Evolutionary conservation across 2,797 vertebrate genomes (phyloP), one percentile per base, ranked within the genome.

Genomic region (Pseudochirops corinnae): DNA sequence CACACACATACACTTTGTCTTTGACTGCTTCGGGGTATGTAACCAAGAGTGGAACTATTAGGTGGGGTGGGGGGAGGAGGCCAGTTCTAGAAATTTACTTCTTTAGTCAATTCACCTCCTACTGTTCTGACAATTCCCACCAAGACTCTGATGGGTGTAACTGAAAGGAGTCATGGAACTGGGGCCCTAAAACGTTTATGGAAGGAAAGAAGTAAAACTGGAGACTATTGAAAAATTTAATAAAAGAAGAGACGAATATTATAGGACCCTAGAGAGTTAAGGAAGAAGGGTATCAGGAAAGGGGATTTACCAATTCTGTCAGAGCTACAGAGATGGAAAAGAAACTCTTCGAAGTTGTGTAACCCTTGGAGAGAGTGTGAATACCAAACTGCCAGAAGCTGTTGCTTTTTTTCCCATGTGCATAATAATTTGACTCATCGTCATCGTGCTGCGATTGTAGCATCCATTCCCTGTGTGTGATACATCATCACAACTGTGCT

Each of bases 71-170:
- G 67, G 46, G 46, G 46, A 46, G 46, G 46, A 46, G 46, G 46
- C 46, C 46, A 46, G 46, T 39, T 29, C 18, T 74, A 60, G 92
- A 96, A 93, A 58, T n/a, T 55, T 0, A 1, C 60, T 39, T 13
- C 94, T 95, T 82, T 28, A 33, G 92, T 24, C 1, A 92, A 50
- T 92, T 97, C n/a, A 5, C 96, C 95, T 93, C 52, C 10, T 95
- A 74, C 58, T 3, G 39, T 93, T 13, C 31, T 53, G 93, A 92
- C 60, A 92, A 90, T 90, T 39, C 91, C 93, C 67, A 56, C 3
- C 5, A 3, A 46, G 55, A 39, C 91, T 92, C 92, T 96, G 67
- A 53, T n/a, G 87, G 93, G 87, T 29, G 21, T 52, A 92, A 87
- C 4, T 18, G 92, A 93, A 93, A 91, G 39, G 95, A 56, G 92